A percentile compares a stretch with the other conserved stretches of the same genome.
Conservation (phyloP, 1,140 invertebrate genomes). For the Telenomus remus region DNA sequence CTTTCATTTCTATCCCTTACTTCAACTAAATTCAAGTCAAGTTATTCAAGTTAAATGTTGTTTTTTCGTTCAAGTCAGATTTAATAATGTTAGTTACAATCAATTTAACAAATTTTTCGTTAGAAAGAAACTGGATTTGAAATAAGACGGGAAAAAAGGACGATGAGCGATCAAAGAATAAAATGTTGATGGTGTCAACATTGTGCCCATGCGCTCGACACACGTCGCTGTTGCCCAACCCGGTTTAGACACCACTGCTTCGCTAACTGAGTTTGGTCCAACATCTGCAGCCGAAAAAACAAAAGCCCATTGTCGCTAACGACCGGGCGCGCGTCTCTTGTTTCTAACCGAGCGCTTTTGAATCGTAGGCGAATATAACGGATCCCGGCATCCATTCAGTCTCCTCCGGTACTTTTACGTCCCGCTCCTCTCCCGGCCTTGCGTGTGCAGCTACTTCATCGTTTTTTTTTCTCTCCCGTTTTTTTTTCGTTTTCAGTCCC, state of each 20-base stretch:
- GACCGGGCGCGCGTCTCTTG: constrained; percentile 76
- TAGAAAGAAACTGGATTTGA: no score
- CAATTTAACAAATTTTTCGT: no score
- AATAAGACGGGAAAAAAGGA: background rate
- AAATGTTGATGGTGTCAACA: constrained; percentile 47
- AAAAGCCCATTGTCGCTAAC: constrained; percentile 76
- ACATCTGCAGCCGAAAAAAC: constrained; percentile 77
- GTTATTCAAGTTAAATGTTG: no score
- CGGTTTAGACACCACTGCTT: constrained; percentile 53
- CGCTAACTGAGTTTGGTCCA: constrained; percentile 64
- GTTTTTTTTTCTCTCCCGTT: constrained; percentile 34
- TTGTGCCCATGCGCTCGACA: constrained; percentile 21
- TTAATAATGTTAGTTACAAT: no score
- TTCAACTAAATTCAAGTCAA: no score
- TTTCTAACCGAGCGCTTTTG: constrained; percentile 76
- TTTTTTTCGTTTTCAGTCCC: background rate
- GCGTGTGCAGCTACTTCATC: constrained; percentile 19
- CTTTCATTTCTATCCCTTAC: no score
- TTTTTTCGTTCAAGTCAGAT: no score
- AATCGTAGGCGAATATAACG: constrained; percentile 76
- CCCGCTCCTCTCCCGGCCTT: constrained; percentile 9
- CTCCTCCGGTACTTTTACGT: constrained; percentile 33
- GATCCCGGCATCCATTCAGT: constrained; percentile 61
- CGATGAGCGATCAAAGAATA: constrained; percentile 8
- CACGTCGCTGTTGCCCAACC: constrained; percentile 42